These are phyloP conservation scores for Ascaphus truei DNA, from an alignment of 2,113 vertebrate species.

Conservation along the genomic window DNA sequence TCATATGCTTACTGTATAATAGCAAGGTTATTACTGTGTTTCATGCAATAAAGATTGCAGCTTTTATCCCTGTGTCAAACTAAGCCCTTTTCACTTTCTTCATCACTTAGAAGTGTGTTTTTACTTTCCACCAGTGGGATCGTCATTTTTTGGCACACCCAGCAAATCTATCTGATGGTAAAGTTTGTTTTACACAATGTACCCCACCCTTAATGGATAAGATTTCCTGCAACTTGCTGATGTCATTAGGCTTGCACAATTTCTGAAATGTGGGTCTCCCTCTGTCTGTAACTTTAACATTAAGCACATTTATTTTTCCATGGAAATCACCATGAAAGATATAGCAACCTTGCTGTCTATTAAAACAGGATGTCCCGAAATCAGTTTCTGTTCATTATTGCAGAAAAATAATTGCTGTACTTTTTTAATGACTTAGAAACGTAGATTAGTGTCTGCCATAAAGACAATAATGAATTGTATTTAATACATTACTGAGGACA, in stretches of 20 bases:
- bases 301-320: no score
- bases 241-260: slow-evolving; percentile 21
- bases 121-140: not conserved
- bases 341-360: not conserved
- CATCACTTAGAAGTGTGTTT: not conserved
- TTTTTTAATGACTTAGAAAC: no score
- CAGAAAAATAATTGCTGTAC: no score
- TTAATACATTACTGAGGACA: no score
- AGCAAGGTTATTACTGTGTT: not conserved
- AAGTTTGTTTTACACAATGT: not conserved
- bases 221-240: slow-evolving; percentile 22
- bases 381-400: not conserved
- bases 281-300: not conserved
- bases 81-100: not conserved
- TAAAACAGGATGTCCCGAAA: not conserved
- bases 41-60: not conserved
- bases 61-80: not conserved
- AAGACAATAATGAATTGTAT: no score
- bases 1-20: slow-evolving; percentile 5
- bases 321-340: no score
- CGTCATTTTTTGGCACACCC: not conserved
- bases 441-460: no score
- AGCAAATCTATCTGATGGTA: not conserved
- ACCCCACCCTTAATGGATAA: slow-evolving; percentile 2
- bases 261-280: not conserved